Evolutionary conservation across 1,140 invertebrate species (phyloP).

Genomic region (Teleogryllus occipitalis): DNA sequence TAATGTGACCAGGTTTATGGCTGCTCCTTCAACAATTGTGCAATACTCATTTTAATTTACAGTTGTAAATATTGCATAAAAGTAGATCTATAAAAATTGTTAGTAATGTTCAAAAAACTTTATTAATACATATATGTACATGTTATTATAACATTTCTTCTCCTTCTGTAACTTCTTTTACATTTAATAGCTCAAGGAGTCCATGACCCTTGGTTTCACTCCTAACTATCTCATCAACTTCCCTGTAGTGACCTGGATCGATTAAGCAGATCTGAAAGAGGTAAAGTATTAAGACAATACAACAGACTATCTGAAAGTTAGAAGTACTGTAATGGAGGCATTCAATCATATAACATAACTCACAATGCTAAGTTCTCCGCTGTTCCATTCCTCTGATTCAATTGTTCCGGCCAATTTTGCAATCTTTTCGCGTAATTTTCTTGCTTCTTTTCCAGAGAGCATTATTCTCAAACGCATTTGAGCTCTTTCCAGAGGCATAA

Average conservation of each 20-base stretch:
- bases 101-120: background rate
- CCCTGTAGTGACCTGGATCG: constrained; percentile 87
- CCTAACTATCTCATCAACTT: constrained; percentile 75
- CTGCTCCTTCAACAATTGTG: background rate
- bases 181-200: constrained; percentile 75
- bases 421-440: constrained; percentile 68
- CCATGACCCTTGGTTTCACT: constrained; percentile 81
- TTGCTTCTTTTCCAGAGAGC: constrained; percentile 69
- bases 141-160: constrained; percentile 58
- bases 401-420: constrained; percentile 58
- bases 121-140: background rate
- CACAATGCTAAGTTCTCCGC: constrained; percentile 62
- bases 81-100: background rate
- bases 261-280: constrained; percentile 64
- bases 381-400: constrained; percentile 76
- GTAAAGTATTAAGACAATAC: no score
- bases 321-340: no score
- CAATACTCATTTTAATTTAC: background rate
- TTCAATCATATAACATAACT: background rate
- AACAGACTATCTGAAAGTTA: no score
- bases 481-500: constrained; percentile 85
- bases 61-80: no score
- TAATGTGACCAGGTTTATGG: no score
- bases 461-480: constrained; percentile 85
- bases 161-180: constrained; percentile 87